Percentiles rank a stretch among this genome's conserved stretches.
These are phyloP conservation scores for Crossocerus cetratus DNA, from an alignment of 2,888 invertebrate genomes.

Conservation along the genomic window DNA sequence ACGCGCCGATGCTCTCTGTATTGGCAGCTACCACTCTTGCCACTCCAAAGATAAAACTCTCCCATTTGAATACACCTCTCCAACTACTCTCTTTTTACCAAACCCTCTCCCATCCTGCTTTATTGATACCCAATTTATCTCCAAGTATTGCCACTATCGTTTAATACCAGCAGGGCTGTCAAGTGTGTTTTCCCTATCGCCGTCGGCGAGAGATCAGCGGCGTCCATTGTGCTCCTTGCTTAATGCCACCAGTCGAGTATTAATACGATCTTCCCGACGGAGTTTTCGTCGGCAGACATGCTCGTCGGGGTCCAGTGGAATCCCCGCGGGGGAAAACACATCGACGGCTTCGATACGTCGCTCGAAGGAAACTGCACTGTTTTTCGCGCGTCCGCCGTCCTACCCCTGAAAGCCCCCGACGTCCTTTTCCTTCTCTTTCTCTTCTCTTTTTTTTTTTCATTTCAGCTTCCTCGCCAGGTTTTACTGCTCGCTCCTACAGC, in stretches of 20 bases:
- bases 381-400: constrained; percentile 22
- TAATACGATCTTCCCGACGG: not conserved
- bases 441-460: constrained; percentile 37
- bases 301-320: constrained; percentile 35
- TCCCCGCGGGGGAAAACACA: constrained; percentile 35
- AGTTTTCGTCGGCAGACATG: not conserved
- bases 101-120: constrained; percentile 24
- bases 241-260: too few species aligned
- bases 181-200: too few species aligned
- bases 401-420: constrained; percentile 35
- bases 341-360: constrained; percentile 33
- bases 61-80: constrained; percentile 36
- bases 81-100: constrained; percentile 28
- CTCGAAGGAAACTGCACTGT: constrained; percentile 13
- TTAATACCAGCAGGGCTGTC: too few species aligned
- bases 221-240: too few species aligned
- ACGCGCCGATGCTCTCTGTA: constrained; percentile 44
- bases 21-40: constrained; percentile 33
- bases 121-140: too few species aligned
- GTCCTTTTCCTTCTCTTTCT: constrained; percentile 23
- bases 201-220: too few species aligned
- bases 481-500: not conserved
- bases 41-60: constrained; percentile 32
- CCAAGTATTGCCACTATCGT: too few species aligned
- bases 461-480: not conserved